Evolutionary conservation across 2,797 vertebrate genomes (phyloP), one percentile per base, ranked within the genome.

Genomic region (Sebastes nivosus): DNA sequence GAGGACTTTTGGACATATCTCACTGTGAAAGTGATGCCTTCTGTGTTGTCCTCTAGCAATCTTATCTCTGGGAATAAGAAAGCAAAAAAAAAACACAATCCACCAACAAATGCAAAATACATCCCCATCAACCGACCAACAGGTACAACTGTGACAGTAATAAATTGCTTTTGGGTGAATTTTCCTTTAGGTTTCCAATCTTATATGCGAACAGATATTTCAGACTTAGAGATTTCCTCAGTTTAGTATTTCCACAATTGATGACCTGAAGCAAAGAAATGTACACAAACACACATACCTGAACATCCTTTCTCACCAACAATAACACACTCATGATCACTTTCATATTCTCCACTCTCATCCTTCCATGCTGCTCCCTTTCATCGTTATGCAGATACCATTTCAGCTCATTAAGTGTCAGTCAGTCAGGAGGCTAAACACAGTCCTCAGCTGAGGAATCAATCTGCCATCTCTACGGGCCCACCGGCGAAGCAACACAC

Each of bases 391-490:
- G 93, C 93, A 92, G 85, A 93, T 84, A 52, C 70, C 72, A 71
- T 81, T 80, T 85, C 85, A 92, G 87, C 90, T 94, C 92, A 91
- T 94, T 94, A 94, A 81, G 79, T 88, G 88, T 89, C 92, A 93
- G 90, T 94, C 91, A 93, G 87, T 88, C 88, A 92, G 84, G 85
- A 90, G 83, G 81, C 84, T 86, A 81, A 91, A 89, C 73, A 84
- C 73, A 84, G 83, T 86, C 85, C 86, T 90, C 82, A 80, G 80
- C 80, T 74, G 82, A 89, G 83, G 90, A 93, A 95, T 94, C 91
- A 94, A 91, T 94, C 90, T 89, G 79, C 89, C 80, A 66, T 91
- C 79, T 87, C 84, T 65, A 75, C 27, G 67, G 77, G 88, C 89
- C 89, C 84, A 81, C 70, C 57, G 87, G 86, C 90, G 77, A 87